Evolutionary conservation across 2,797 vertebrate species (phyloP).

Genomic region (Oreochromis mossambicus): DNA sequence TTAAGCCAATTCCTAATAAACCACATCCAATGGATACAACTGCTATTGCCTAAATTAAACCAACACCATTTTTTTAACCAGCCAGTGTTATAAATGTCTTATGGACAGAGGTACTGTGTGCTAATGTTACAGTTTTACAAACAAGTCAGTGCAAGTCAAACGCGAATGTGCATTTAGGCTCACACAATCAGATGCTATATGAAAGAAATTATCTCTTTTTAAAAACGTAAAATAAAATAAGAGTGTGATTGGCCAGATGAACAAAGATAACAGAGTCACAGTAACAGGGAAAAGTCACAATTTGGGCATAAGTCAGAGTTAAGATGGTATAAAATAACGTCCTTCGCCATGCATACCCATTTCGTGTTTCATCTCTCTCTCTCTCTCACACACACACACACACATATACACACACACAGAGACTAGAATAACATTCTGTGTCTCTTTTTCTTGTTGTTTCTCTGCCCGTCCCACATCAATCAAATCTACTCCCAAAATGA

Average conservation of each 20-base stretch:
- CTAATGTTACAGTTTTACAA: neutral
- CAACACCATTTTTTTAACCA: neutral
- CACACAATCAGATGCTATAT: neutral
- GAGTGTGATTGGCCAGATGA: constrained; percentile 18
- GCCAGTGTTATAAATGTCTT: neutral
- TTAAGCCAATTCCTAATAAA: neutral
- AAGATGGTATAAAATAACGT: constrained; percentile 50
- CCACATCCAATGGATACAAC: neutral
- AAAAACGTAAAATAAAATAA: neutral
- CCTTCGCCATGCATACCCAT: constrained; percentile 34
- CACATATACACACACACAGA: neutral
- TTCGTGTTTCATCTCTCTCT: constrained; percentile 34
- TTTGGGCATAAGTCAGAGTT: constrained; percentile 31
- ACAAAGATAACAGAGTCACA: constrained; percentile 12
- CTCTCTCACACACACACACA: neutral
- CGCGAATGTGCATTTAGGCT: neutral
- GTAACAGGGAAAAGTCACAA: constrained; percentile 27
- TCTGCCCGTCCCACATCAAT: constrained; percentile 73
- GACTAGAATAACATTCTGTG: constrained; percentile 17
- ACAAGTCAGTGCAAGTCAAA: neutral
- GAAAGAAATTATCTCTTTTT: neutral
- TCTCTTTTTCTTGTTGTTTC: constrained; percentile 35
- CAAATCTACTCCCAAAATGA: constrained; percentile 80
- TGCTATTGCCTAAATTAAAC: neutral
- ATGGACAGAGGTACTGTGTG: neutral